Evolutionary conservation across 2,797 vertebrate genomes (phyloP), one percentile per base, ranked within the genome.

Genomic region (Acanthornis magna): DNA sequence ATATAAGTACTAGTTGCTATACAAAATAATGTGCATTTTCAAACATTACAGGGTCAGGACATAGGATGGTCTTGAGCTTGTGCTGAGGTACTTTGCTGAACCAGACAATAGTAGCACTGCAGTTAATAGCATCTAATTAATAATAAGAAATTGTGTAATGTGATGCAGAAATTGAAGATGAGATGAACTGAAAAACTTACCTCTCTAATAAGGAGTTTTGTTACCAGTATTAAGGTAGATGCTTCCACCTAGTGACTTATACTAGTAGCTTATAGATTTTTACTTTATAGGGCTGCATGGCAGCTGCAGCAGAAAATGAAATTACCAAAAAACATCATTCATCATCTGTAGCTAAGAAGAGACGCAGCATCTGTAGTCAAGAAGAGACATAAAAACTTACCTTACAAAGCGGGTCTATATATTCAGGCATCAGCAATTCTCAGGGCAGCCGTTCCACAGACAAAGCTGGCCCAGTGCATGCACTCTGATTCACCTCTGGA

Each of bases 201-300:
- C 75, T 95, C 70, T 63, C 55, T 70, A 82, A 75, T 43, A 58
- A 45, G 62, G 75, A 91, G n/a, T 48, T 85, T 65, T 14, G 38
- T 47, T 81, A 53, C 36, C 62, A 76, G 80, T 82, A 81, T 92
- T 96, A 96, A 96, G 65, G 92, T 80, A 68, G 88, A 61, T 92
- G 83, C 96, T 96, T 97, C 92, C 86, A 95, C 85, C 85, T 94
- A 95, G 84, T 93, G 91, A 92, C 90, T 65, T 63, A 85, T 0
- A 91, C 83, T 45, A 95, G 96, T 61, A 96, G 82, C 76, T 95
- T 91, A 26, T 50, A 54, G 22, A 65, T 51, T 94, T 91, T 82
- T 67, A 42, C 48, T 92, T 85, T 16, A 79, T 72, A 79, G 81
- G 50, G 38, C 36, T 74, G 53, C 45, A 83, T 0, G 22, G 67